Percentiles rank a stretch among this genome's conserved stretches.
phyloP scores from a whole-genome alignment of 2,797 vertebrate genomes.

The Aratinga solstitialis region DNA sequence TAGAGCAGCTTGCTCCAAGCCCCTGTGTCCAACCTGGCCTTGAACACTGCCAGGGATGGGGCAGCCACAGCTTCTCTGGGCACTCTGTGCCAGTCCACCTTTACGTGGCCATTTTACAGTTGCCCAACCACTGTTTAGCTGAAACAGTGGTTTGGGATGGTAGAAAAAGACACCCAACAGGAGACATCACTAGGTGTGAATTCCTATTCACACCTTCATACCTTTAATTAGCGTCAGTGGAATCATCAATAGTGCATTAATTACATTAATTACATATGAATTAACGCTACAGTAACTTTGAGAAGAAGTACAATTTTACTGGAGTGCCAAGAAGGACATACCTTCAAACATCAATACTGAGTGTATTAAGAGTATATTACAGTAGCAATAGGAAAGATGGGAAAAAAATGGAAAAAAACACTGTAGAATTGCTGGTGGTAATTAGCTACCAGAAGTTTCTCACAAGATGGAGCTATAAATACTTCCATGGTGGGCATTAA shows the following conservation, averaged over 20 bases:
- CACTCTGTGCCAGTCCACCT: neutral
- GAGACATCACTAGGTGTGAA: neutral
- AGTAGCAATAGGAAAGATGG: neutral
- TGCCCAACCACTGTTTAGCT: neutral
- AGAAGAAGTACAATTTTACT: neutral
- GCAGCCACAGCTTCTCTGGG: neutral
- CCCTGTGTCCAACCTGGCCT: neutral
- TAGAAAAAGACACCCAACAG: neutral
- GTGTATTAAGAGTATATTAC: neutral
- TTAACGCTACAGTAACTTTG: neutral
- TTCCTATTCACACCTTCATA: slow-evolving; percentile 37
- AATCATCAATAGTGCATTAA: neutral
- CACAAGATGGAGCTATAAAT: neutral
- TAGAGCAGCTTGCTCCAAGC: neutral
- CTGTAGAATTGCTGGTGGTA: neutral
- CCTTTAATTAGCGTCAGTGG: slow-evolving; percentile 2
- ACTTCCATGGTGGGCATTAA: neutral
- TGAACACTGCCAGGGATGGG: neutral
- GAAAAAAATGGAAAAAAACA: neutral
- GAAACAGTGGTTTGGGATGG: neutral
- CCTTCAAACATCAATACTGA: rapidly evolving
- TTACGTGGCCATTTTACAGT: neutral
- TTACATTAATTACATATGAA: neutral
- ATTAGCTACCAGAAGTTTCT: neutral
- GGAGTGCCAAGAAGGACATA: neutral